Conservation (phyloP, 2,797 vertebrate species). For the Bradypus variegatus region DNA sequence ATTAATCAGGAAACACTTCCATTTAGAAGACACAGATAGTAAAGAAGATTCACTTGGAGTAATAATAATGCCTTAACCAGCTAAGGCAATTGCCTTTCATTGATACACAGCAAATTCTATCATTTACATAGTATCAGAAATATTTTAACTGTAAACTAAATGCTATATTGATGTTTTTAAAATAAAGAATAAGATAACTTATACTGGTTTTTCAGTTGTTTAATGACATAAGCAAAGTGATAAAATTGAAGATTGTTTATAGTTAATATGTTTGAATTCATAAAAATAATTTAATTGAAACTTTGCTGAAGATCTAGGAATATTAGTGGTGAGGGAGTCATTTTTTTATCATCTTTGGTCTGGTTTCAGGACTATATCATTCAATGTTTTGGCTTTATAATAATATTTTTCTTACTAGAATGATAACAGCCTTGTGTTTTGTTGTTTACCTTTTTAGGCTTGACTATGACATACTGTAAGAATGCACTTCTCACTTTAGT, state of each 20-base stretch:
- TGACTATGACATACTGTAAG: background rate
- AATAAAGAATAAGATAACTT: background rate
- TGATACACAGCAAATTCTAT: background rate
- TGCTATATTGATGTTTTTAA: background rate
- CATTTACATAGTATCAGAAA: background rate
- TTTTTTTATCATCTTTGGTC: background rate
- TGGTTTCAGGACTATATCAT: background rate
- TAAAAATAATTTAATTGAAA: background rate
- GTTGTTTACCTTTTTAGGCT: background rate
- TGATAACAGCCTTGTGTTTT: background rate
- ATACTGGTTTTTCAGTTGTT: background rate
- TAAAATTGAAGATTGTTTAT: background rate
- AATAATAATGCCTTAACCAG: background rate
- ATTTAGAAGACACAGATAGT: background rate
- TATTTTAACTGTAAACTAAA: background rate
- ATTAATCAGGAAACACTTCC: background rate
- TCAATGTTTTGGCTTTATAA: background rate
- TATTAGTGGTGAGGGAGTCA: no score
- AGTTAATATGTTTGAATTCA: constrained; percentile 7
- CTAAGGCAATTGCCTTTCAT: background rate
- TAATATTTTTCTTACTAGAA: background rate
- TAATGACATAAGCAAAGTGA: background rate
- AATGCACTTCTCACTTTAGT: background rate
- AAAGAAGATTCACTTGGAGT: background rate
- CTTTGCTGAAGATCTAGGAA: background rate